Conservation (phyloP, 2,888 invertebrate genomes). For the Trachelus troglodyta region DNA sequence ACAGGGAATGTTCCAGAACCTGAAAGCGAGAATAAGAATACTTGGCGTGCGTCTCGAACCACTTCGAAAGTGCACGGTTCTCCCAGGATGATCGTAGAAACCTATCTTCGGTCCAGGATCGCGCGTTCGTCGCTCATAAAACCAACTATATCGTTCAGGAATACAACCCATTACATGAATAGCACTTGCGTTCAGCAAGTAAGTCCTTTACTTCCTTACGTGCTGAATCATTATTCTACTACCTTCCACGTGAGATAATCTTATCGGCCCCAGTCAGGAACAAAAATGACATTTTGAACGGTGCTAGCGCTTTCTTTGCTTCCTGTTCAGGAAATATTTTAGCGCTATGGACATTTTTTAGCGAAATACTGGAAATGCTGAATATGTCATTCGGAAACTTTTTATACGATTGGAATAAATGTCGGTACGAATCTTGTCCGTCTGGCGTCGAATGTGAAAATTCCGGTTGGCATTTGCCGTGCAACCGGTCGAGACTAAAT, state of each 20-base stretch:
- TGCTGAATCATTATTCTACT: background rate
- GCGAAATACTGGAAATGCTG: background rate
- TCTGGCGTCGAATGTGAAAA: background rate
- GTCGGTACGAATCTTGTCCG: background rate
- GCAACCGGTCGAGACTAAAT: slow-evolving; percentile 38
- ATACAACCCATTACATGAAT: slow-evolving; percentile 42
- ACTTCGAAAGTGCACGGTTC: slow-evolving; percentile 18
- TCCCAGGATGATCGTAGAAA: slow-evolving; percentile 37
- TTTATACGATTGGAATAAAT: background rate
- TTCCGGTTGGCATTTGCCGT: background rate
- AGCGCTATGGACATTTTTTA: background rate
- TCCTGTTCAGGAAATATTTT: background rate
- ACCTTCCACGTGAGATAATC: background rate
- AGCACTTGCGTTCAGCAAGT: slow-evolving; percentile 42
- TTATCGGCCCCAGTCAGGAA: background rate
- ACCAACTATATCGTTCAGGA: slow-evolving; percentile 40
- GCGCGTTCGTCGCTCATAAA: slow-evolving; percentile 44
- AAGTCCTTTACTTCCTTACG: slow-evolving; percentile 23
- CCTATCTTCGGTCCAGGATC: slow-evolving; percentile 33
- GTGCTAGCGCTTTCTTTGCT: background rate
- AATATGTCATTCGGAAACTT: background rate
- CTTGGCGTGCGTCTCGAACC: background rate
- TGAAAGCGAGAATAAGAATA: background rate
- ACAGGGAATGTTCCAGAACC: background rate
- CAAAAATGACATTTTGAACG: background rate